Conservation (phyloP, 2,113 vertebrate species). For the Xerus inauris region DNA sequence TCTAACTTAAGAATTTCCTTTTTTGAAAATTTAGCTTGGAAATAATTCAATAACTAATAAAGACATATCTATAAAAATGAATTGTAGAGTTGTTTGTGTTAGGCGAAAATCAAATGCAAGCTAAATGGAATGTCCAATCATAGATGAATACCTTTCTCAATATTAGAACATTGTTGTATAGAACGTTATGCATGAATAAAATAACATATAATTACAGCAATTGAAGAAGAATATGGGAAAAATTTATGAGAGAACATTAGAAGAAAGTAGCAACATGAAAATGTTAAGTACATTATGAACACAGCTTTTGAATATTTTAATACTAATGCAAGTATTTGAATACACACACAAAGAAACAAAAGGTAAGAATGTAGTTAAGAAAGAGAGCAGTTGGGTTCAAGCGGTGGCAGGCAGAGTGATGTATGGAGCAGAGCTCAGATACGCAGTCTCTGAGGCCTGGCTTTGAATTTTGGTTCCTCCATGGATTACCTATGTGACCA, state of each 20-base stretch:
- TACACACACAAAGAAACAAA: background rate
- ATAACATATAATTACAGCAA: conserved; percentile 57
- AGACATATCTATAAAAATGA: background rate
- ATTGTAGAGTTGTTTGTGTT: conserved; percentile 33
- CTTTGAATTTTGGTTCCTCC: background rate
- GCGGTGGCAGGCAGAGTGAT: background rate
- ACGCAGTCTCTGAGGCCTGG: background rate
- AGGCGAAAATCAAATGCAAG: conserved; percentile 33
- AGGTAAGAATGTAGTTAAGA: background rate
- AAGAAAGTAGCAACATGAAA: conserved; percentile 42
- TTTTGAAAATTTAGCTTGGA: conserved; percentile 51
- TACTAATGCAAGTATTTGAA: conserved; percentile 17
- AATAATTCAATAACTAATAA: conserved; percentile 50
- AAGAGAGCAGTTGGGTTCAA: background rate
- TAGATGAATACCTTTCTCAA: conserved; percentile 48
- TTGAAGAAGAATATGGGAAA: conserved; percentile 20
- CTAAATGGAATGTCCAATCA: conserved; percentile 44
- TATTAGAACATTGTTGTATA: conserved; percentile 38
- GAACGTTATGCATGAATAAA: conserved; percentile 46
- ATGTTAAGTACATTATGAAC: conserved; percentile 31
- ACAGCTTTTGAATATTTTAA: background rate
- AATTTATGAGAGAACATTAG: background rate
- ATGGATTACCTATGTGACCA: background rate
- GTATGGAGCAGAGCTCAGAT: background rate
- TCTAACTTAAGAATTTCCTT: conserved; percentile 1